Evolutionary conservation across 1,140 invertebrate species (phyloP).

Genomic region (Chymomyza costata): DNA sequence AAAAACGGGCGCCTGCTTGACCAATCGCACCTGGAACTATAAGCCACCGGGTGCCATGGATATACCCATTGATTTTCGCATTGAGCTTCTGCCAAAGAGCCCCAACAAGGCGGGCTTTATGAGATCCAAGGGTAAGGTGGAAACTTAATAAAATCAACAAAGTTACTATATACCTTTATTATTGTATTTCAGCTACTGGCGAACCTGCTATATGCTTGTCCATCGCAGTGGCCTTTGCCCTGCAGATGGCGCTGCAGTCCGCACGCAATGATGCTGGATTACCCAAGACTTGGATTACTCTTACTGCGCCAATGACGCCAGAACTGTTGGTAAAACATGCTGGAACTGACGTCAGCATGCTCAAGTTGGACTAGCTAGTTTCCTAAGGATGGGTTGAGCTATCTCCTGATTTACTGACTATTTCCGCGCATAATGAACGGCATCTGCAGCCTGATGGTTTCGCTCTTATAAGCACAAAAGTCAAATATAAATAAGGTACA

Average conservation of each 20-base stretch:
- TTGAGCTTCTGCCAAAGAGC: conserved; percentile 84
- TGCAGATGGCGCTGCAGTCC: conserved; percentile 83
- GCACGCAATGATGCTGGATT: conserved; percentile 79
- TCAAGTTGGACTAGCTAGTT: conserved; percentile 38
- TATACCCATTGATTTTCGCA: conserved; percentile 87
- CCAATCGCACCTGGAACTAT: conserved; percentile 87
- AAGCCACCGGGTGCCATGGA: conserved; percentile 88
- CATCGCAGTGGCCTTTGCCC: conserved; percentile 81
- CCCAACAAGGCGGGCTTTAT: conserved; percentile 83
- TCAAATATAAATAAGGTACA: conserved; percentile 16
- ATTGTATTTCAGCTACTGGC: conserved; percentile 78
- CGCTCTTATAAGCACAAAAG: conserved; percentile 39
- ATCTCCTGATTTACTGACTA: background rate
- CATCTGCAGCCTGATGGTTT: conserved; percentile 44
- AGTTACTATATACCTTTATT: conserved; percentile 54
- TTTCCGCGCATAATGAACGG: conserved; percentile 39
- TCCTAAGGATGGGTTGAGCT: no score
- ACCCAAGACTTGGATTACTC: conserved; percentile 76
- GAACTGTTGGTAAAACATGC: conserved; percentile 74
- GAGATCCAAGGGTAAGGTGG: conserved; percentile 87
- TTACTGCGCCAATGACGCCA: conserved; percentile 76
- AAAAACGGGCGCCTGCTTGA: conserved; percentile 81
- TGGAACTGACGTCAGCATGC: conserved; percentile 49
- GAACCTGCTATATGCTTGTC: conserved; percentile 87
- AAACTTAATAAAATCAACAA: conserved; percentile 1